Percentiles rank a stretch among this genome's conserved stretches.
These are phyloP conservation scores for Caradrina kadenii DNA, from an alignment of 2,888 invertebrate genomes.

Conservation along the genomic window DNA sequence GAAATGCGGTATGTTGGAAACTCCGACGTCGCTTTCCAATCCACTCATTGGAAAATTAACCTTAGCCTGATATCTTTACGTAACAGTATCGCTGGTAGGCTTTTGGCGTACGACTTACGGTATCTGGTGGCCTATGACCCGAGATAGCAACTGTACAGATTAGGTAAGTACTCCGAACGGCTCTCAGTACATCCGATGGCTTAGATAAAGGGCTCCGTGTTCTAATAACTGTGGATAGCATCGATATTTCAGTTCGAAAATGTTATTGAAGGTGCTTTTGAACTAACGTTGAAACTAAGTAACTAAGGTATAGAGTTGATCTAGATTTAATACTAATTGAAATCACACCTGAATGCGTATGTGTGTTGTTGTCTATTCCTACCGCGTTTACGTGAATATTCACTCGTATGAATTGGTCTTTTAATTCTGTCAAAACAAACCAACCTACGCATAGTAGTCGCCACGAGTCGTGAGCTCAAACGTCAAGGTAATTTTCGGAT, in stretches of 20 bases:
- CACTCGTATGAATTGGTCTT: no score
- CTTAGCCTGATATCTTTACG: slow-evolving; percentile 67
- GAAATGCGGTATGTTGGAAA: slow-evolving; percentile 73
- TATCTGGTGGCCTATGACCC: slow-evolving; percentile 85
- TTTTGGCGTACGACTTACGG: slow-evolving; percentile 74
- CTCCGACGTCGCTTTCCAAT: slow-evolving; percentile 40
- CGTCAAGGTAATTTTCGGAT: no score
- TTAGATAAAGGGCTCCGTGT: slow-evolving; percentile 77
- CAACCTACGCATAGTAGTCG: no score
- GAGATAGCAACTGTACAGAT: slow-evolving; percentile 81
- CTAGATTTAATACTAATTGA: slow-evolving; percentile 39
- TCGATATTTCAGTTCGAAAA: slow-evolving; percentile 67
- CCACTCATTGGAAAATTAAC: slow-evolving; percentile 70
- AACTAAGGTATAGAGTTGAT: slow-evolving; percentile 1
- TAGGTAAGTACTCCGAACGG: slow-evolving; percentile 75
- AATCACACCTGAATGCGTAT: slow-evolving; percentile 22
- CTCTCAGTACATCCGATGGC: slow-evolving; percentile 76
- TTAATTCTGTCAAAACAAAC: no score
- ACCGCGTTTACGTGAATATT: no score
- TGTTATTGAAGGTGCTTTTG: slow-evolving; percentile 54
- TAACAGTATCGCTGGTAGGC: slow-evolving; percentile 65
- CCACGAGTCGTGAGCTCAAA: no score
- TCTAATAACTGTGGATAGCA: slow-evolving; percentile 75
- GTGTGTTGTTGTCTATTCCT: no score
- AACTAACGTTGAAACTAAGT: slow-evolving; percentile 34